Conservation (phyloP, 2,113 vertebrate species). For the Chaenocephalus aceratus region DNA sequence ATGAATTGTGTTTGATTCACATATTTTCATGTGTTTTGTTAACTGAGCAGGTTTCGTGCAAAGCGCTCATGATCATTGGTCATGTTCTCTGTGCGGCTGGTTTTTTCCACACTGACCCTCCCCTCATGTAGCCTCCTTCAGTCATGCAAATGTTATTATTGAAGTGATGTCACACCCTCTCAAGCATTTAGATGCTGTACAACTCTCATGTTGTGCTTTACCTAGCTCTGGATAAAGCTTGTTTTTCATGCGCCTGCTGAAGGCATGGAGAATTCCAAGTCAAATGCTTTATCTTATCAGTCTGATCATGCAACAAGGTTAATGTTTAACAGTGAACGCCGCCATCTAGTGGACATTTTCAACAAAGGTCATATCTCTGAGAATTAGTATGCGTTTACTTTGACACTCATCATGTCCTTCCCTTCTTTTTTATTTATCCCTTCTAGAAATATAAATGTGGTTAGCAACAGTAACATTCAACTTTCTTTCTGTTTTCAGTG, state of each 20-base stretch:
- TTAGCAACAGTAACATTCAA: neutral
- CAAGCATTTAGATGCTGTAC: neutral
- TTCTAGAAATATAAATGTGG: neutral
- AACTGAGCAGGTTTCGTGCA: neutral
- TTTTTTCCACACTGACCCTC: constrained; percentile 8
- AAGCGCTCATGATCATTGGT: no score
- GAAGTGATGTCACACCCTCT: constrained; percentile 2
- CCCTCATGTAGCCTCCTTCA: neutral
- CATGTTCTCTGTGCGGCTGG: neutral
- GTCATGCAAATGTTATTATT: constrained; percentile 13
- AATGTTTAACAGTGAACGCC: constrained; percentile 19
- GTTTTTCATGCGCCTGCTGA: neutral
- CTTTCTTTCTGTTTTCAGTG: constrained; percentile 77
- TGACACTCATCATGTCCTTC: neutral
- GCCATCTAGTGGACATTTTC: constrained; percentile 59
- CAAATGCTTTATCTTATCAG: neutral
- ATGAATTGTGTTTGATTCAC: constrained; percentile 4
- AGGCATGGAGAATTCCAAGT: neutral
- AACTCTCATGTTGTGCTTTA: constrained; percentile 15
- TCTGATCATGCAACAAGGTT: neutral
- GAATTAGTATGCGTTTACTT: neutral
- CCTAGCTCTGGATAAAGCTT: constrained; percentile 4
- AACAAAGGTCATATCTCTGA: neutral
- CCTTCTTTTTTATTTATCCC: neutral
- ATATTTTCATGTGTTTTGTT: neutral